Evolutionary conservation across 2,888 invertebrate species (phyloP), one percentile per base, ranked within the genome.

Genomic region (Reticulitermes lucifugus): DNA sequence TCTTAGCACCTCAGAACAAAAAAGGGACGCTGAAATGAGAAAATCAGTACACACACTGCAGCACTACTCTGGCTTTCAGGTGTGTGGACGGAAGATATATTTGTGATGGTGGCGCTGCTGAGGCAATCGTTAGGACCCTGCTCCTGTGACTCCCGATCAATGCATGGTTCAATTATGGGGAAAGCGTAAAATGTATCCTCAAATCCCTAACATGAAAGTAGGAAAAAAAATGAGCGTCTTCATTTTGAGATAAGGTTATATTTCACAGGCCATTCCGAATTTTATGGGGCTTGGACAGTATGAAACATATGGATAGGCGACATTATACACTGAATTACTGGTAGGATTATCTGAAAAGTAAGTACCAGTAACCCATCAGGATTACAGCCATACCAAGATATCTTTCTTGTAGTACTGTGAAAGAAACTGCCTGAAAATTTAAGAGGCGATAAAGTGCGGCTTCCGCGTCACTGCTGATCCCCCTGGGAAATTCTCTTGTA

Each of bases 221-320:
- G 41, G 12, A 22, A 41, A 18, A 18, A 73, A 21, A 41, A 35
- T 12, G 41, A 10, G 14, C 6, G 41, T 41, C 73, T 73, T 73
- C 35, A 41, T 73, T 73, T 73, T 73, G 73, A 73, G 41, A 73
- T 73, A 41, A 41, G 73, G 73, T 21, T 73, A 41, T 41, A 73
- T 35, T 59, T 80, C 80, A 80, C 41, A 35, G 60, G 35, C 21
- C 60, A 80, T 80, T 41, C 80, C 60, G 12, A 80, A 29, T 55
- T 80, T 60, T 60, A 80, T 79, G 59, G 59, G 22, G 80, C 35
- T 60, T 59, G 21, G 80, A 60, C 46, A 80, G 60, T 29, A 60
- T 18, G 41, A 80, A 80, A 80, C 35, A 80, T 60, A 80, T 41
- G 80, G 80, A 7, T 41, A 7, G 29, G 21, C 12, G 41, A 73